Percentiles rank a stretch among this genome's conserved stretches.
phyloP scores from a whole-genome alignment of 2,113 vertebrate genomes.

The Nasalis larvatus region DNA sequence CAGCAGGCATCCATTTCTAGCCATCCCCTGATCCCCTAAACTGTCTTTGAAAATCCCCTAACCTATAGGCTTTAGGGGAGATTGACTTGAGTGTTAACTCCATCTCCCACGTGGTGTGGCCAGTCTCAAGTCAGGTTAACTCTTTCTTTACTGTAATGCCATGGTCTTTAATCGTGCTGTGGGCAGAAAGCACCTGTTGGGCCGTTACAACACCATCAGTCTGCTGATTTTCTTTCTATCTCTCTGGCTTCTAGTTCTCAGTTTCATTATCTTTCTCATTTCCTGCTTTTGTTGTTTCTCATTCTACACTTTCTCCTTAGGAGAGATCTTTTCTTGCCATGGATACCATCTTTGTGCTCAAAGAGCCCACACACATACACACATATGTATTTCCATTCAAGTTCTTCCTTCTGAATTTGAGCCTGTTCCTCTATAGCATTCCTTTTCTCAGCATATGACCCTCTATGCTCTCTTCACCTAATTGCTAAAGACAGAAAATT shows the following conservation, averaged over 20 bases:
- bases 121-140: too few relatives aligned
- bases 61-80: too few relatives aligned
- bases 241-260: background rate
- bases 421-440: background rate
- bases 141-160: too few relatives aligned
- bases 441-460: background rate
- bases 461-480: background rate
- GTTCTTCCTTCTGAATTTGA: background rate
- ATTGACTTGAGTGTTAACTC: too few relatives aligned
- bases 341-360: background rate
- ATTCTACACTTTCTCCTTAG: background rate
- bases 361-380: background rate
- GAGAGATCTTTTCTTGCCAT: background rate
- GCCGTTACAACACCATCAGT: background rate
- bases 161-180: too few relatives aligned
- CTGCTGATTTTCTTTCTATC: background rate
- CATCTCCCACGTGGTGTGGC: too few relatives aligned
- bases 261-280: background rate
- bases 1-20: too few relatives aligned
- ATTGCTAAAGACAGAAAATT: background rate
- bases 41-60: too few relatives aligned
- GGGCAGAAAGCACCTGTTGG: too few relatives aligned
- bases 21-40: too few relatives aligned
- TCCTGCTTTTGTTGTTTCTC: background rate
- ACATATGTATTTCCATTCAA: background rate